phyloP scores from a whole-genome alignment of 30 jellyfish, hydroid and myxozoan species.

The Pseudorhiza aurosa region DNA sequence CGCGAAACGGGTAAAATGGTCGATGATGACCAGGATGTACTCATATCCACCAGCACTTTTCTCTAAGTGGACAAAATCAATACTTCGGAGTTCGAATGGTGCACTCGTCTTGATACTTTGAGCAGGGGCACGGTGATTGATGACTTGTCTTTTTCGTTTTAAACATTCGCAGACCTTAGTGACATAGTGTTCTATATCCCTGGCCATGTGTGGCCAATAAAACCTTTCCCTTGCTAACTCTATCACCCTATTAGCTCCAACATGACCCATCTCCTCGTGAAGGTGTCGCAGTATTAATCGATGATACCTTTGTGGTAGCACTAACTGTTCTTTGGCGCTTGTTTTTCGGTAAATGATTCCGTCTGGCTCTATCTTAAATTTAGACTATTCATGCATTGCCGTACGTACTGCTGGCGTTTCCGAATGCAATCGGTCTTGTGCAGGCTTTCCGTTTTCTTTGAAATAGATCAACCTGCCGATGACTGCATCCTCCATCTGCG shows the following conservation, averaged over 20 bases:
- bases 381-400: no score
- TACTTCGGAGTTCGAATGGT: slow-evolving; percentile 36
- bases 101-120: background rate
- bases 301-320: background rate
- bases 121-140: slow-evolving; percentile 15
- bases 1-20: slow-evolving; percentile 48
- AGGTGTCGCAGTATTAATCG: background rate
- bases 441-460: no score
- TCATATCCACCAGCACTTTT: slow-evolving; percentile 59
- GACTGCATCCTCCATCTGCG: no score
- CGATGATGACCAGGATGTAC: slow-evolving; percentile 57
- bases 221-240: background rate
- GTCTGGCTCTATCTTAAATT: background rate
- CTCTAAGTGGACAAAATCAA: slow-evolving; percentile 47
- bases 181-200: slow-evolving; percentile 19
- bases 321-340: background rate
- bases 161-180: slow-evolving; percentile 19
- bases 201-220: background rate
- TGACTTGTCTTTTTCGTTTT: slow-evolving; percentile 20
- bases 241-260: slow-evolving; percentile 8
- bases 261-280: slow-evolving; percentile 48
- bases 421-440: background rate
- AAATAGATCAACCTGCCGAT: no score
- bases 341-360: background rate
- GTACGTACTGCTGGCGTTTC: no score